These are phyloP conservation scores for Leptinotarsa haldemani DNA, from an alignment of 2,888 invertebrate species.

Conservation along the genomic window DNA sequence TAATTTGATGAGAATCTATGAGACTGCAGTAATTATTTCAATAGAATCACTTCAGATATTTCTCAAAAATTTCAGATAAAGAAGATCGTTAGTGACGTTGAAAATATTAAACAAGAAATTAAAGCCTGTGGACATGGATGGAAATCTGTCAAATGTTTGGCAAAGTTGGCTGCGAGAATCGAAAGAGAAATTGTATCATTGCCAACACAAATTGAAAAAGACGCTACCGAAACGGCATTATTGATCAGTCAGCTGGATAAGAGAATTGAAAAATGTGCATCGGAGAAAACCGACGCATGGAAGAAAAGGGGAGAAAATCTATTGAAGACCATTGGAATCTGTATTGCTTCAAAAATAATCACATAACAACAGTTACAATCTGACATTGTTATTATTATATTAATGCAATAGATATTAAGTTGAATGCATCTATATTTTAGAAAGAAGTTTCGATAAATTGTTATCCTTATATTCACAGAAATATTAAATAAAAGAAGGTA, in stretches of 20 bases:
- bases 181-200: slow-evolving; percentile 29
- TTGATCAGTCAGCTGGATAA: slow-evolving; percentile 22
- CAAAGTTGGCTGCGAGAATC: slow-evolving; percentile 31
- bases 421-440: too few relatives aligned
- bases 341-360: slow-evolving; percentile 27
- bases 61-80: slow-evolving; percentile 23
- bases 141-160: slow-evolving; percentile 34
- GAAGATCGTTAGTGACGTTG: slow-evolving; percentile 28
- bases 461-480: too few relatives aligned
- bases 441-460: too few relatives aligned
- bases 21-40: background rate
- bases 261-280: slow-evolving; percentile 29
- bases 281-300: slow-evolving; percentile 16
- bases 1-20: background rate
- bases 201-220: slow-evolving; percentile 29
- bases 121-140: slow-evolving; percentile 33
- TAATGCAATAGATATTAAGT: too few relatives aligned
- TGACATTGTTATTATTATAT: too few relatives aligned
- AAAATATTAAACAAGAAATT: slow-evolving; percentile 37
- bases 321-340: slow-evolving; percentile 20
- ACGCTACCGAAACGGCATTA: slow-evolving; percentile 21
- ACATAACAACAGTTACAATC: background rate
- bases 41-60: background rate
- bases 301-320: slow-evolving; percentile 27
- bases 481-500: too few relatives aligned